Percentiles rank a stretch among this genome's conserved stretches.
Evolutionary conservation across 2,113 vertebrate species (phyloP).

Genomic region (Lepisosteus oculatus): DNA sequence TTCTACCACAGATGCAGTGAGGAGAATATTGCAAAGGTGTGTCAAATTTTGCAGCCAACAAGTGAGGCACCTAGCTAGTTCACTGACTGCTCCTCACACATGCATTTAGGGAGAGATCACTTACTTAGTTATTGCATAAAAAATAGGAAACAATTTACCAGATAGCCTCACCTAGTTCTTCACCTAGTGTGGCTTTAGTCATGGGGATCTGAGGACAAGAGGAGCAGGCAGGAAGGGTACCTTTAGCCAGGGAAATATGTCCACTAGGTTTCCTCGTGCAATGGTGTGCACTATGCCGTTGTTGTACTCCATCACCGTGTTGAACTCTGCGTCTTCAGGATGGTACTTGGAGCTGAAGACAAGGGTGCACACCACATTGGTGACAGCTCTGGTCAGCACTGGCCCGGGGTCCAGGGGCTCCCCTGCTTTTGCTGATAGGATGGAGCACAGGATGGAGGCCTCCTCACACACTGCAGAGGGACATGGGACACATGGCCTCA

Average conservation of each 20-base stretch:
- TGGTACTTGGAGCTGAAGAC: constrained; percentile 64
- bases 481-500: background rate
- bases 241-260: constrained; percentile 69
- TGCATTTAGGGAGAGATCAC: too few species aligned
- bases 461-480: constrained; percentile 50
- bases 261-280: constrained; percentile 57
- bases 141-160: too few species aligned
- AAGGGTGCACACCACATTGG: constrained; percentile 66
- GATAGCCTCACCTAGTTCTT: too few species aligned
- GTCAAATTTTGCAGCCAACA: too few species aligned
- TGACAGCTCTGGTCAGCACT: constrained; percentile 57
- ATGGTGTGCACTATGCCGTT: constrained; percentile 69
- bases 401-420: constrained; percentile 50
- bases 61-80: too few species aligned
- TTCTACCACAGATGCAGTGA: too few species aligned
- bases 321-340: constrained; percentile 54
- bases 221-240: constrained; percentile 29
- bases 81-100: too few species aligned
- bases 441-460: constrained; percentile 51
- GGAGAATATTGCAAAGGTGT: too few species aligned
- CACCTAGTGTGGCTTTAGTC: too few species aligned
- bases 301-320: constrained; percentile 62
- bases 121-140: too few species aligned
- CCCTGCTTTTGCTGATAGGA: constrained; percentile 35
- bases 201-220: too few species aligned